A percentile compares a stretch with the other conserved stretches of the same genome.
Conservation (phyloP, 2,888 invertebrate species). For the Arenicola marina region DNA sequence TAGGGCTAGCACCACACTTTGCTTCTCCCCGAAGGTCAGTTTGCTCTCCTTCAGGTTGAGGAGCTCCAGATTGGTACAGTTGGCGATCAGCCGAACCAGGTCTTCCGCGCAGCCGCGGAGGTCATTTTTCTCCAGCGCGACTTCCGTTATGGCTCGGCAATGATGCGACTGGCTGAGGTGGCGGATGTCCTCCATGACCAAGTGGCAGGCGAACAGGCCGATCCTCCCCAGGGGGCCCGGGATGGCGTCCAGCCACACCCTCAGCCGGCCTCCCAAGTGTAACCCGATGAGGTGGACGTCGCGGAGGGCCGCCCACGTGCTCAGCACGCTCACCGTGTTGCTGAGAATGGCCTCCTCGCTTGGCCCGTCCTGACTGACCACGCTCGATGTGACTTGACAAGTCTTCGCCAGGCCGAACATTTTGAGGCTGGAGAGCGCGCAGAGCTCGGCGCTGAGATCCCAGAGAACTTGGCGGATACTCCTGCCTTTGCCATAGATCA, state of each 20-base stretch:
- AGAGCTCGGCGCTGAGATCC: conserved; percentile 14
- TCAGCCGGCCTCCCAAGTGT: conserved; percentile 7
- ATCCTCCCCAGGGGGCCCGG: conserved; percentile 9
- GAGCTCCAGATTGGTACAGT: not conserved
- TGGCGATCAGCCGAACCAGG: conserved; percentile 2
- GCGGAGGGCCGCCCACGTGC: not conserved
- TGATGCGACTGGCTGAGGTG: conserved; percentile 15
- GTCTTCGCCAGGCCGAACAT: conserved; percentile 15
- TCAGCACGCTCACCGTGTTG: not conserved
- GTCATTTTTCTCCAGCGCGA: conserved; percentile 20
- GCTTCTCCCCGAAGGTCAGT: conserved; percentile 16
- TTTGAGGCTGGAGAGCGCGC: conserved; percentile 9
- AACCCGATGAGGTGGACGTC: conserved; percentile 12
- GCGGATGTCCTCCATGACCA: conserved; percentile 12
- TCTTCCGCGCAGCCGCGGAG: conserved; percentile 11
- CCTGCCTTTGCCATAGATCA: conserved; percentile 20
- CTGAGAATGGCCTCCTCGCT: no score
- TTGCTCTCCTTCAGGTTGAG: conserved; percentile 19
- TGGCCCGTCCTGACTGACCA: no score
- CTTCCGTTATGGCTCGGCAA: conserved; percentile 2
- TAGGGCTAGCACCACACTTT: conserved; percentile 10
- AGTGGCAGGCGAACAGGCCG: conserved; percentile 2
- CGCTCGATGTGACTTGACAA: no score
- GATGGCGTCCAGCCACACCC: conserved; percentile 6
- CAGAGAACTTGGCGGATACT: conserved; percentile 17